Conservation (phyloP, 2,113 vertebrate genomes). For the Erythrolamprus reginae region DNA sequence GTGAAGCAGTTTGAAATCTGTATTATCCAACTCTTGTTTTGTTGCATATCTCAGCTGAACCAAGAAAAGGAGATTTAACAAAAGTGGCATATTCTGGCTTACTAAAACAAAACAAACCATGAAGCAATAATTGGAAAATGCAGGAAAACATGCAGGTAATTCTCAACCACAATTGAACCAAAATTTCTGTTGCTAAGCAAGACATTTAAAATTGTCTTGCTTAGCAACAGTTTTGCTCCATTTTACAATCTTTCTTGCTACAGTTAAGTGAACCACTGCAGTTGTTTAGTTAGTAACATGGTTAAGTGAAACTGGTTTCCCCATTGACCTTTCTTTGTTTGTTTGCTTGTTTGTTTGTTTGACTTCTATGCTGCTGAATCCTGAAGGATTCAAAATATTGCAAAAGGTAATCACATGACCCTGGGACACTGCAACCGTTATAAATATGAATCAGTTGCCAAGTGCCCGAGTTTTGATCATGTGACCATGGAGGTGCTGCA, state of each 20-base stretch:
- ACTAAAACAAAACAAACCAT: slow-evolving; percentile 39
- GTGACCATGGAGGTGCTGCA: background rate
- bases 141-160: background rate
- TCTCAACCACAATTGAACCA: background rate
- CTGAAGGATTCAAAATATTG: background rate
- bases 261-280: background rate
- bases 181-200: background rate
- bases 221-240: background rate
- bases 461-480: background rate
- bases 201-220: background rate
- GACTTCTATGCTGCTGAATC: no score
- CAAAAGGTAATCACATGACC: background rate
- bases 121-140: background rate
- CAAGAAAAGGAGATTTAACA: slow-evolving; percentile 82
- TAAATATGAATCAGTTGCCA: background rate
- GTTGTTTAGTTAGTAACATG: background rate
- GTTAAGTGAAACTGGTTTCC: background rate
- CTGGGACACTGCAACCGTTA: background rate
- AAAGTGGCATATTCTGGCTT: slow-evolving; percentile 73
- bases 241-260: background rate
- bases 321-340: background rate
- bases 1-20: slow-evolving; percentile 85
- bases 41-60: slow-evolving; percentile 68
- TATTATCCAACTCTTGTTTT: slow-evolving; percentile 75
- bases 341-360: no score